Percentiles rank a stretch among this genome's conserved stretches.
Evolutionary conservation across 2,113 vertebrate genomes (phyloP).

Genomic region (Machaerirhynchus nigripectus): DNA sequence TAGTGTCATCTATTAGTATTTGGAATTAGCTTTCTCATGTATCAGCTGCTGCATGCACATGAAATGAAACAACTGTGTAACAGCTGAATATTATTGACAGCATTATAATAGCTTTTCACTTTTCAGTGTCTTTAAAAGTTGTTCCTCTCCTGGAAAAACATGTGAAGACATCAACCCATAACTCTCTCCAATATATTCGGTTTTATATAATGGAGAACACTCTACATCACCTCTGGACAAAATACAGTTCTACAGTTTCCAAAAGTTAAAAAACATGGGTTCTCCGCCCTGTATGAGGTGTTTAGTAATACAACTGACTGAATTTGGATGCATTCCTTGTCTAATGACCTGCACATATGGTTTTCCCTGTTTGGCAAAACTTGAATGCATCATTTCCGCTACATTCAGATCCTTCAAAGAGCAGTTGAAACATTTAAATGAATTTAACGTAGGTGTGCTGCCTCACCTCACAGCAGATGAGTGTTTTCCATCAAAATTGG

Average conservation of each 20-base stretch:
- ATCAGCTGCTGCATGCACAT: neutral
- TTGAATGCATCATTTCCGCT: neutral
- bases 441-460: neutral
- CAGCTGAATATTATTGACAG: neutral
- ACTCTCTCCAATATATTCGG: neutral
- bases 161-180: neutral
- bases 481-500: neutral
- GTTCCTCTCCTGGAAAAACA: neutral
- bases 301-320: neutral
- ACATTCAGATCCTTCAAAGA: neutral
- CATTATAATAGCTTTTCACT: neutral
- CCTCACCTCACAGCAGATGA: neutral
- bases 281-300: neutral
- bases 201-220: neutral
- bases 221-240: neutral
- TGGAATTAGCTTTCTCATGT: neutral
- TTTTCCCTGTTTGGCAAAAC: neutral
- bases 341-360: accelerated
- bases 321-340: neutral
- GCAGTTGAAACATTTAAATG: neutral
- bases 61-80: neutral
- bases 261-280: neutral
- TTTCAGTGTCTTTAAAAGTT: neutral
- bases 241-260: neutral
- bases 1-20: neutral